These are phyloP conservation scores for Enteromius treurensis DNA, from an alignment of 2,797 vertebrate genomes.

Conservation along the genomic window DNA sequence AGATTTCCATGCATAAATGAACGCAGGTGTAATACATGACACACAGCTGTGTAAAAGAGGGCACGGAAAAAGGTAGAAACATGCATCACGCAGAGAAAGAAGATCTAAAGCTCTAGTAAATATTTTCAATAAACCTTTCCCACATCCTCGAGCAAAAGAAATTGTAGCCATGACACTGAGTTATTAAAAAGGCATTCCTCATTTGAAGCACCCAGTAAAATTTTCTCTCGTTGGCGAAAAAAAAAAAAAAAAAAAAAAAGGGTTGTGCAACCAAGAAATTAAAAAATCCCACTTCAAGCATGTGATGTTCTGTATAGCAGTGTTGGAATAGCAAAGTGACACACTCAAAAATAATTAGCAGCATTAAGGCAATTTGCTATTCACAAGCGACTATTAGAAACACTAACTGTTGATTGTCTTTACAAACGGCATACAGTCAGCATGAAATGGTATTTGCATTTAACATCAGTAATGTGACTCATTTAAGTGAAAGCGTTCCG, in stretches of 20 bases:
- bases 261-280: slow-evolving; percentile 28
- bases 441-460: not conserved
- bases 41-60: slow-evolving; percentile 28
- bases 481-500: not conserved
- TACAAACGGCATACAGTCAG: not conserved
- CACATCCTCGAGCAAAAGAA: not conserved
- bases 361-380: slow-evolving; percentile 69
- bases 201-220: slow-evolving; percentile 31
- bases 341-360: slow-evolving; percentile 88
- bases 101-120: slow-evolving; percentile 22
- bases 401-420: slow-evolving; percentile 15
- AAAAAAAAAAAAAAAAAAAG: not conserved
- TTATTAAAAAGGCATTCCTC: slow-evolving; percentile 17
- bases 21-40: slow-evolving; percentile 7
- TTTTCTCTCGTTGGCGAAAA: not conserved
- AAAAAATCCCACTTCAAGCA: slow-evolving; percentile 67
- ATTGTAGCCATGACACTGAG: slow-evolving; percentile 10
- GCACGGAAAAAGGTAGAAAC: slow-evolving; percentile 36
- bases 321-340: slow-evolving; percentile 63
- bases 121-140: slow-evolving; percentile 22
- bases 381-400: slow-evolving; percentile 14
- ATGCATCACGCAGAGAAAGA: slow-evolving; percentile 45
- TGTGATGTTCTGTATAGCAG: slow-evolving; percentile 65
- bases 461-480: not conserved
- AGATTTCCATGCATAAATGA: slow-evolving; percentile 40